Percentiles rank a stretch among this genome's conserved stretches.
phyloP scores from a whole-genome alignment of 2,888 invertebrate species.

The Furcula furcula region DNA sequence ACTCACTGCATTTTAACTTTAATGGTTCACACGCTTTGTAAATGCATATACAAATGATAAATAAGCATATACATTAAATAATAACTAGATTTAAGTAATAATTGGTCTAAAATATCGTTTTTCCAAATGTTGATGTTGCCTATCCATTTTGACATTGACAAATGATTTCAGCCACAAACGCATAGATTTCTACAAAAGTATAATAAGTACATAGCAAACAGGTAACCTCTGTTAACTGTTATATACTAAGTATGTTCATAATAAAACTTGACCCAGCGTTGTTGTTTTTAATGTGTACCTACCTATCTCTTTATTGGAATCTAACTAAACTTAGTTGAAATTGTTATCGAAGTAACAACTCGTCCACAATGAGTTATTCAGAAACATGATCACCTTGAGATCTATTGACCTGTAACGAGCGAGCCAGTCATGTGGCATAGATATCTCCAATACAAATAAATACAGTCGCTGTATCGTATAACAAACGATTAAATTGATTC shows the following conservation, averaged over 20 bases:
- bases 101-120: background rate
- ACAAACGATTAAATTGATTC: conserved; percentile 21
- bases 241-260: conserved; percentile 3
- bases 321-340: conserved; percentile 2
- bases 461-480: conserved; percentile 11
- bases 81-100: background rate
- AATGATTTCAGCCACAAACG: background rate
- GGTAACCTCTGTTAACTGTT: background rate
- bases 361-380: conserved; percentile 37
- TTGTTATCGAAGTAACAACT: conserved; percentile 11
- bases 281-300: conserved; percentile 13
- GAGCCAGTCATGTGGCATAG: conserved; percentile 28
- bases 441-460: conserved; percentile 30
- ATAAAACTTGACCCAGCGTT: conserved; percentile 17
- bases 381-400: conserved; percentile 68
- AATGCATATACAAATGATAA: background rate
- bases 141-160: conserved; percentile 1
- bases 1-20: conserved; percentile 28
- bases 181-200: background rate
- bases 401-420: conserved; percentile 57
- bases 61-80: background rate
- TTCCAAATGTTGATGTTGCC: background rate
- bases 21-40: background rate
- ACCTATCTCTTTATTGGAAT: too few species aligned
- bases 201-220: background rate